Conservation (phyloP, 2,888 invertebrate species). For the Dicyrtoma fusca region DNA sequence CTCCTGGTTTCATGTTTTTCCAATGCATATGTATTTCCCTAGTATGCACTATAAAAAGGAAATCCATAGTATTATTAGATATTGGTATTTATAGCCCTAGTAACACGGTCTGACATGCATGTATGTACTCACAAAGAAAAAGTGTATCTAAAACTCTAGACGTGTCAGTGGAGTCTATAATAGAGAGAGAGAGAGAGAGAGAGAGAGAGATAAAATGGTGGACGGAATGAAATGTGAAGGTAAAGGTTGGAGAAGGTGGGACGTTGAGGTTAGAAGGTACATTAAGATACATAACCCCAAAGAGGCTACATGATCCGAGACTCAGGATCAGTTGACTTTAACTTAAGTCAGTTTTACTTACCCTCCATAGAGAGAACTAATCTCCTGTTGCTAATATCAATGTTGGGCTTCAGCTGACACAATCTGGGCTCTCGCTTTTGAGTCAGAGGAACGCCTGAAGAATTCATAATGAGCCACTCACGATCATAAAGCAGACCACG, state of each 20-base stretch:
- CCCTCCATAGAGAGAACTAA: constrained; percentile 50
- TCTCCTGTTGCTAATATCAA: constrained; percentile 63
- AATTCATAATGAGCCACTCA: constrained; percentile 89
- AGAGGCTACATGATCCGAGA: neutral
- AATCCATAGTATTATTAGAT: too few species aligned
- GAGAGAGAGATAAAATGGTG: neutral
- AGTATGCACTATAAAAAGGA: too few species aligned
- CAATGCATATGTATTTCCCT: too few species aligned
- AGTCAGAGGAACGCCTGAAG: constrained; percentile 79
- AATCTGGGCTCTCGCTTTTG: constrained; percentile 82
- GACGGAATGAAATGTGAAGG: neutral
- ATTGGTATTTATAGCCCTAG: too few species aligned
- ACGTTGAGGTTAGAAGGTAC: neutral
- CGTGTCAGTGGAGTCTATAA: neutral
- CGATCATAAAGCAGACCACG: constrained; percentile 87
- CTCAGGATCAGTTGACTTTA: neutral
- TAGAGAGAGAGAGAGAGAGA: constrained; percentile 9
- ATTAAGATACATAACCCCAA: neutral
- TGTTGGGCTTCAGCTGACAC: constrained; percentile 74
- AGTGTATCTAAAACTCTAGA: too few species aligned
- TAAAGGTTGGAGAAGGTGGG: neutral
- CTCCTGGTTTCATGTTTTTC: too few species aligned
- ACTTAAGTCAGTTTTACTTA: constrained; percentile 18
- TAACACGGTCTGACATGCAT: too few species aligned
- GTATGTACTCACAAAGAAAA: too few species aligned